These are phyloP conservation scores for Arge pagana DNA, from an alignment of 2,888 invertebrate species.

Conservation along the genomic window DNA sequence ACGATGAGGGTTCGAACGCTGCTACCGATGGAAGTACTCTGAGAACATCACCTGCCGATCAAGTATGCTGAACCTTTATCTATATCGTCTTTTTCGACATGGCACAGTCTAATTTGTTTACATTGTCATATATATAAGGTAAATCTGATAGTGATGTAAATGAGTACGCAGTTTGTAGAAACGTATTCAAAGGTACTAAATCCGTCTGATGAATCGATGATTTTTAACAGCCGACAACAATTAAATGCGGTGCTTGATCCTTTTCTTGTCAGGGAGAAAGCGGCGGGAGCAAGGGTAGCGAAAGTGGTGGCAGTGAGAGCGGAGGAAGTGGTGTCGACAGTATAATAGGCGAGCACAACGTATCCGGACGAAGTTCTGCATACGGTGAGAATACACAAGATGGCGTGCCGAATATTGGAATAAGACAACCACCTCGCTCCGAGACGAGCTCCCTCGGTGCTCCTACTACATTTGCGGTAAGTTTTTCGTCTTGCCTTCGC, in stretches of 20 bases:
- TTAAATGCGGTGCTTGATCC: background rate
- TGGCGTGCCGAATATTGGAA: constrained; percentile 48
- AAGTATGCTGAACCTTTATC: constrained; percentile 54
- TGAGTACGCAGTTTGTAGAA: too few species aligned
- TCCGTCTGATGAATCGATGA: too few species aligned
- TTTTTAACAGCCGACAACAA: too few species aligned
- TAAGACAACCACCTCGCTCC: constrained; percentile 61
- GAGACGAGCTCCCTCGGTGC: constrained; percentile 64
- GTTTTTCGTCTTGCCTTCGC: constrained; percentile 18
- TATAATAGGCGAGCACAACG: constrained; percentile 82
- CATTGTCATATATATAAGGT: too few species aligned
- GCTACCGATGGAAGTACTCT: constrained; percentile 93
- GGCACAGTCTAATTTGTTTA: too few species aligned
- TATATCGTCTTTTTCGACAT: background rate
- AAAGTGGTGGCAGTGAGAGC: constrained; percentile 77
- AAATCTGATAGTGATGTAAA: too few species aligned
- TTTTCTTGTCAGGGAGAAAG: constrained; percentile 46
- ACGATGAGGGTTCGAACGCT: constrained; percentile 94
- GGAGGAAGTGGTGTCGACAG: constrained; percentile 92
- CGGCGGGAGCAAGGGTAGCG: constrained; percentile 62
- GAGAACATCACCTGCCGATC: constrained; percentile 82
- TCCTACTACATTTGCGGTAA: constrained; percentile 58
- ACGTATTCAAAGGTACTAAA: too few species aligned
- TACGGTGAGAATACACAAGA: constrained; percentile 78
- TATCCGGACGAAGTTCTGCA: constrained; percentile 91